Base-by-base conservation (phyloP, 2,888 invertebrate species). In the Halictus ligatus region DNA sequence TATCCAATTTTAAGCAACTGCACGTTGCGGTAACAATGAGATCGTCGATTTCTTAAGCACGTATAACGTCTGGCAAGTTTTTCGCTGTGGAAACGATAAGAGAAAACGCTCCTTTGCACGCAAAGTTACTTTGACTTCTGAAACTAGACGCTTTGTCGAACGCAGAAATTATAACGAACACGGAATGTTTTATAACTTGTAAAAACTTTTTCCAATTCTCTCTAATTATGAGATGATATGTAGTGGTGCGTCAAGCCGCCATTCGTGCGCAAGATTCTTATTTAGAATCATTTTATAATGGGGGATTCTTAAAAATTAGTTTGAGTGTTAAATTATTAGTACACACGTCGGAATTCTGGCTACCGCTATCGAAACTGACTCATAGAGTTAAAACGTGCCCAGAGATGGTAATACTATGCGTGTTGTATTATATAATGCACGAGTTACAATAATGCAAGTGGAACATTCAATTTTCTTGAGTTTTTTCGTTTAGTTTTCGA, bases 1-100 rank as follows among this genome's bases (percentile, higher is more conserved):
- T 78, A 84, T 12, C 50, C 12, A 72, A 75, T 50, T 72, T 84
- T 72, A 50, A 54, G 84, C 29, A 83, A 75, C 50, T 29, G 15
- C 12, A 1, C n/a, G 15, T 84, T 83, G 46, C 84, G 54, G 75
- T 46, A 83, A 83, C 40, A 43, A 8, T 0, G 7, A 76, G 50
- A 40, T 60, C 25, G 5, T 18, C 10, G n/a, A 58, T 74, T 71
- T 78, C 60, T 78, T 72, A 15, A 58, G 13, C 35, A 18, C 18
- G 15, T 18, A 72, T 7, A 15, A 64, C 46, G 77, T 35, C 35
- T 54, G 54, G 8, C 25, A 12, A 54, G 18, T 43, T 29, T 40
- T 72, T 64, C 18, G 40, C 21, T 69, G 29, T 40, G 13, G 67
- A 40, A 40, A 40, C 35, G 21, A 64, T 25, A 64, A 64, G 64